Conservation (phyloP, 2,888 invertebrate genomes). For the Thelaira solivaga region DNA sequence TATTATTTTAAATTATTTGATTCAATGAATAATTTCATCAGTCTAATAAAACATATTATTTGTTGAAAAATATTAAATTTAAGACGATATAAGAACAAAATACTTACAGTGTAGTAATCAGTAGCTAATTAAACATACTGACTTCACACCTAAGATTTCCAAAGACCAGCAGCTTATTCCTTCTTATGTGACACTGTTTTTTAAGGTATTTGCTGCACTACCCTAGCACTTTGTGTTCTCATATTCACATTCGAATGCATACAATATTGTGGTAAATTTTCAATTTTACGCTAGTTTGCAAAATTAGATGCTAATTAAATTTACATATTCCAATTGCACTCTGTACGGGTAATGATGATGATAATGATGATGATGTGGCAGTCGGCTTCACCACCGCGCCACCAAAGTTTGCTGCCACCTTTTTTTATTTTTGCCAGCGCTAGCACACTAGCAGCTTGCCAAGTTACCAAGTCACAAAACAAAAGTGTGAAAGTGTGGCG, state of each 20-base stretch:
- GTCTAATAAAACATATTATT: too few species aligned
- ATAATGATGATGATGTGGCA: constrained; percentile 26
- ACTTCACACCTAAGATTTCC: too few species aligned
- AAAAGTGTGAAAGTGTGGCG: background rate
- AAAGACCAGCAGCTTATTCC: too few species aligned
- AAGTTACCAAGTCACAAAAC: constrained; percentile 18
- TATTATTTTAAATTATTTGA: too few species aligned
- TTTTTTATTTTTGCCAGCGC: constrained; percentile 28
- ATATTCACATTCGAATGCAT: constrained; percentile 24
- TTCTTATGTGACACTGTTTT: too few species aligned
- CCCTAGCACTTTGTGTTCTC: background rate
- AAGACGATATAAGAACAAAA: too few species aligned
- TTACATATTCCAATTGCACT: constrained; percentile 65
- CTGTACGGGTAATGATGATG: constrained; percentile 28
- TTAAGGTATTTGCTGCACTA: background rate
- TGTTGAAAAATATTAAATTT: too few species aligned
- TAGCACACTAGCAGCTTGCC: constrained; percentile 31
- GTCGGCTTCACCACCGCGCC: constrained; percentile 26
- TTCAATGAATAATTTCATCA: too few species aligned
- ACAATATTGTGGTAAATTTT: constrained; percentile 64
- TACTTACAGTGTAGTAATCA: too few species aligned
- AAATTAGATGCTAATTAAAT: constrained; percentile 68
- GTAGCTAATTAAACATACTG: too few species aligned
- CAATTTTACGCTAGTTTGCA: constrained; percentile 66
- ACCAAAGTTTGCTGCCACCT: background rate